Conservation (phyloP, 2,888 invertebrate species). For the Mythimna impura region DNA sequence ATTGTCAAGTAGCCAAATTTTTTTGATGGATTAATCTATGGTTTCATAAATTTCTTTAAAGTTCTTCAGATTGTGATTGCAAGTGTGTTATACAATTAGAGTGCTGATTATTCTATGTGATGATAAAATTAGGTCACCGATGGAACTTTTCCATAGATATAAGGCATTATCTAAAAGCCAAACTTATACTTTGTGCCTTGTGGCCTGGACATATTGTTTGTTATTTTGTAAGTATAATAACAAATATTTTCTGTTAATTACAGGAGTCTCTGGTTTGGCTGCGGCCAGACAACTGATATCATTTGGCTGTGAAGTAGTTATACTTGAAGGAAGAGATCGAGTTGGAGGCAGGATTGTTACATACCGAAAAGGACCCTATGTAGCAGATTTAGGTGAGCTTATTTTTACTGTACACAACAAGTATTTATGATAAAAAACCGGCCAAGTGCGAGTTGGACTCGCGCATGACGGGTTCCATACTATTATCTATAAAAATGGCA, state of each 20-base stretch:
- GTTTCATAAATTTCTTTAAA: too few species aligned
- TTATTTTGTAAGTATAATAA: neutral
- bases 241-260: conserved; percentile 72
- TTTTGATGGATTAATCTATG: too few species aligned
- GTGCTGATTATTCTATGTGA: too few species aligned
- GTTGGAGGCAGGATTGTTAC: conserved; percentile 99
- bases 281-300: conserved; percentile 98
- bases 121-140: too few species aligned
- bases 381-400: conserved; percentile 91
- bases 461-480: too few species aligned
- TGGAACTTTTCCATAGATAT: neutral
- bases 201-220: neutral
- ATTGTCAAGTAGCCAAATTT: too few species aligned
- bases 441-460: too few species aligned
- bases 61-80: too few species aligned
- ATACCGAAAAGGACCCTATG: conserved; percentile 96
- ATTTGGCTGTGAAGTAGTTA: conserved; percentile 98
- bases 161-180: neutral
- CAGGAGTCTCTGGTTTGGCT: conserved; percentile 98
- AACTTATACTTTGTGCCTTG: neutral
- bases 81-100: too few species aligned
- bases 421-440: neutral
- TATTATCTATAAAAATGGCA: too few species aligned
- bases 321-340: conserved; percentile 96
- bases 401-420: neutral